Evolutionary conservation across 2,113 vertebrate species (phyloP).

Genomic region (Epinephelus moara): DNA sequence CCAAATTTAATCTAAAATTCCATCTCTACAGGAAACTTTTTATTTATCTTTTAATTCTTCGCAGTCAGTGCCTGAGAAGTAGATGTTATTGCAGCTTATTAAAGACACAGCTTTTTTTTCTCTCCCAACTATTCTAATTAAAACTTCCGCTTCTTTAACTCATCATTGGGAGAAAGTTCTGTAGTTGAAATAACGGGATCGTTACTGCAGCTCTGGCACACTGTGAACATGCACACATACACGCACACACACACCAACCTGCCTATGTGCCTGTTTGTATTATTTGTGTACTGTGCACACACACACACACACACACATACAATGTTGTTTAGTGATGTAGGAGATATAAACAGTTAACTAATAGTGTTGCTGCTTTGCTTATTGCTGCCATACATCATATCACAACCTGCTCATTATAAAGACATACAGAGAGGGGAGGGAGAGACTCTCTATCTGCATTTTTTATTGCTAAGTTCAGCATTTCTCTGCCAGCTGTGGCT

Average conservation of each 20-base stretch:
- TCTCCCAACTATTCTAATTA: slow-evolving; percentile 8
- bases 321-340: slow-evolving; percentile 55
- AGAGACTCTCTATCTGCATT: slow-evolving; percentile 72
- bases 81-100: slow-evolving; percentile 12
- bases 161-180: slow-evolving; percentile 1
- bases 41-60: neutral
- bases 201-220: slow-evolving; percentile 19
- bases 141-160: slow-evolving; percentile 13
- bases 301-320: slow-evolving; percentile 5
- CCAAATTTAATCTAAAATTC: neutral
- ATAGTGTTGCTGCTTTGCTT: slow-evolving; percentile 75
- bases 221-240: neutral
- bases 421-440: slow-evolving; percentile 49
- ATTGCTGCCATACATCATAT: slow-evolving; percentile 79
- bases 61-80: neutral
- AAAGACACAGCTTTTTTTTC: neutral
- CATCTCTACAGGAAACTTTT: neutral
- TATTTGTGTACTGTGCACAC: neutral
- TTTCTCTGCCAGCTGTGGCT: slow-evolving; percentile 56
- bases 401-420: slow-evolving; percentile 75
- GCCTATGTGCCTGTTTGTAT: neutral
- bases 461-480: slow-evolving; percentile 77
- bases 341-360: slow-evolving; percentile 76
- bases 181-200: slow-evolving; percentile 20
- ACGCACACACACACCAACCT: neutral